Percentiles rank a stretch among this genome's conserved stretches.
These are phyloP conservation scores for Nipponia nippon DNA, from an alignment of 2,113 vertebrate species.

Conservation along the genomic window DNA sequence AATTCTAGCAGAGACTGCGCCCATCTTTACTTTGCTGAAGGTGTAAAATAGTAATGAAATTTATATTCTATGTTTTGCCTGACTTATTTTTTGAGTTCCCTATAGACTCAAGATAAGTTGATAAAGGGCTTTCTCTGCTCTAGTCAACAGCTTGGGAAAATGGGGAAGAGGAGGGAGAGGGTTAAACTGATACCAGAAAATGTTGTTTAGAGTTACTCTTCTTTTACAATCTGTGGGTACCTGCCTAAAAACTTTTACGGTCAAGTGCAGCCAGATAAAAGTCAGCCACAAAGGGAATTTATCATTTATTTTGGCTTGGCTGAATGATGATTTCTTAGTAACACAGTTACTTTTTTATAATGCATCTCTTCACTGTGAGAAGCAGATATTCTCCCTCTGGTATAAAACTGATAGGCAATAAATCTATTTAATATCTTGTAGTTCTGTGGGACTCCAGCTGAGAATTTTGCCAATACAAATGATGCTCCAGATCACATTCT, in stretches of 20 bases:
- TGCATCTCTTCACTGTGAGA: constrained; percentile 36
- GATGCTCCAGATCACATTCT: constrained; percentile 37
- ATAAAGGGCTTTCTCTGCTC: background rate
- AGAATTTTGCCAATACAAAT: constrained; percentile 53
- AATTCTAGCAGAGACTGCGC: background rate
- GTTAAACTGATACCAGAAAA: background rate
- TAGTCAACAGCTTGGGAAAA: background rate
- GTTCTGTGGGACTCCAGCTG: constrained; percentile 47
- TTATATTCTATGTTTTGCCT: background rate
- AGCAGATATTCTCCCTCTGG: constrained; percentile 56
- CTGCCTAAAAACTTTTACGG: constrained; percentile 5
- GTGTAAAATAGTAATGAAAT: background rate
- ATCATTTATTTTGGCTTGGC: constrained; percentile 51
- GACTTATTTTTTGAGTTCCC: background rate
- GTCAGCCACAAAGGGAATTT: constrained; percentile 42
- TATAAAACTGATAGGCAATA: constrained; percentile 65
- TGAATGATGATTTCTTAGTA: constrained; percentile 48
- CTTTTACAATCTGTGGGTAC: background rate
- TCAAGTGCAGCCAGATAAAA: constrained; percentile 38
- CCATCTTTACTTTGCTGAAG: background rate
- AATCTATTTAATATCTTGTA: constrained; percentile 67
- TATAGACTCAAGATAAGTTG: background rate
- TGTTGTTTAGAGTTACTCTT: background rate
- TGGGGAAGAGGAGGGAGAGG: background rate
- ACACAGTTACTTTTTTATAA: constrained; percentile 48